These are phyloP conservation scores for Proterorhinus semilunaris DNA, from an alignment of 2,113 vertebrate genomes.

Conservation along the genomic window DNA sequence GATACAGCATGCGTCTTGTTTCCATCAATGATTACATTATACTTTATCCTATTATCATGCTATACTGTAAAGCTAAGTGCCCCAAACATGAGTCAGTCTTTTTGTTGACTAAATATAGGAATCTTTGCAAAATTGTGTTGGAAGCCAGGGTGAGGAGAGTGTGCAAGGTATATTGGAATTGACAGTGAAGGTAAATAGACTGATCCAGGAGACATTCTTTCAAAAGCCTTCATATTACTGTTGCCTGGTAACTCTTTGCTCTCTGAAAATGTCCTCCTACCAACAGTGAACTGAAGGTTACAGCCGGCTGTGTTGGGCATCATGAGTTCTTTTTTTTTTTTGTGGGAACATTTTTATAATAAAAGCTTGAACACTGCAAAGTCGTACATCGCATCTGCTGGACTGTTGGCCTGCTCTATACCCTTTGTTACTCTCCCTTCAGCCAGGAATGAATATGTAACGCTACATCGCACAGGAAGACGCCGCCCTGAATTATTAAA, in stretches of 20 bases:
- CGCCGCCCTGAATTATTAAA: conserved; percentile 43
- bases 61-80: too few species aligned
- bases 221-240: conserved; percentile 32
- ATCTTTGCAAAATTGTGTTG: not conserved
- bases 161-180: not conserved
- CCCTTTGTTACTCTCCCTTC: conserved; percentile 19
- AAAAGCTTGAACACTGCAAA: conserved; percentile 3
- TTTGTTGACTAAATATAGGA: too few species aligned
- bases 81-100: too few species aligned
- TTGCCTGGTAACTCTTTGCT: conserved; percentile 65
- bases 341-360: not conserved
- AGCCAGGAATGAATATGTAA: conserved; percentile 36
- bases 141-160: not conserved
- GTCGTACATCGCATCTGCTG: not conserved
- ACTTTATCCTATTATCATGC: too few species aligned
- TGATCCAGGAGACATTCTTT: not conserved
- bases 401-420: not conserved
- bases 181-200: conserved; percentile 5
- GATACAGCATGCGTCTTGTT: too few species aligned
- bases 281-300: conserved; percentile 50
- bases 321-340: not conserved
- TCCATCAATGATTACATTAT: too few species aligned
- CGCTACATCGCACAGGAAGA: conserved; percentile 21
- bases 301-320: conserved; percentile 18
- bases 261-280: conserved; percentile 42